Evolutionary conservation across 1,140 invertebrate genomes (phyloP), one percentile per base, ranked within the genome.

Genomic region (Frieseomelitta varia): DNA sequence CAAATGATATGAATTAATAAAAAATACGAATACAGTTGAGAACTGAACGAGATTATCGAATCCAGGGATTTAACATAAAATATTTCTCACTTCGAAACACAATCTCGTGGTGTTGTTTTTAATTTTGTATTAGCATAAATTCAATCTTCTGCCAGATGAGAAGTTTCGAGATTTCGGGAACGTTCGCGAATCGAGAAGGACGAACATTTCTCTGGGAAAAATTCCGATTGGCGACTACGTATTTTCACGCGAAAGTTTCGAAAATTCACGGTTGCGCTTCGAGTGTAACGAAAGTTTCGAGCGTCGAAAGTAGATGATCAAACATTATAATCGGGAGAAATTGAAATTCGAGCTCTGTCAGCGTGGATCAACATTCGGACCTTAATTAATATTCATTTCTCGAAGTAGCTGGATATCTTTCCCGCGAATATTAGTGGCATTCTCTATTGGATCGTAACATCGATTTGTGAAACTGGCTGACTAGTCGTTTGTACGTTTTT

Each of bases 351-450:
- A 78, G 53, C n/a, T 53, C 53, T 55, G 47, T 53, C 47, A 34
- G 3, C 27, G 27, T 53, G 67, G 47, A 53, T 76, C 56, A 61
- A 76, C 24, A 63, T 34, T 61, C 24, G 24, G 27, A 30, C 63
- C 27, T 17, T n/a, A 10, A 65, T 65, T n/a, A 65, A 65, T 65
- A 65, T 78, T 77, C 58, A 78, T 65, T 51, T 65, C n/a, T 27
- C 19, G 10, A 78, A 51, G n/a, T n/a, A 63, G 30, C 53, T 58
- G 17, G 30, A 19, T 39, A 58, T 39, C 34, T 56, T 39, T 47
- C n/a, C 10, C 6, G 3, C 14, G 24, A 47, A 61, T 47, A 21
- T 75, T 61, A 17, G 56, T 27, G 47, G 30, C 27, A 76, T 47
- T 61, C 56, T 10, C 24, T 11, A 17, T 27, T 34, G 34, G 11